phyloP scores from a whole-genome alignment of 1,140 invertebrate genomes.

The Temnothorax nylanderi region DNA sequence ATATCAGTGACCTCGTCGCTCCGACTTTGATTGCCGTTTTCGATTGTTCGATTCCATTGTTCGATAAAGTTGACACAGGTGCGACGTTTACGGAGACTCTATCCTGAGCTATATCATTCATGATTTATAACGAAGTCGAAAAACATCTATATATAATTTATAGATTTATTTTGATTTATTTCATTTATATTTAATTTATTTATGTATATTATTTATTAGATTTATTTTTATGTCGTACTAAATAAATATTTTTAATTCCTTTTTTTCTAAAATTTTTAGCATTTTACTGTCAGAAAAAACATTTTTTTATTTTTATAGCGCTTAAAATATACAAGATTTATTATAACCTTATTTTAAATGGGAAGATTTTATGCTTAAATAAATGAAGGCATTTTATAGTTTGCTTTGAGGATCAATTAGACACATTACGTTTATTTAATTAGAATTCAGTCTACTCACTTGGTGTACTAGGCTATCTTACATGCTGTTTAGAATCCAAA shows the following conservation, averaged over 20 bases:
- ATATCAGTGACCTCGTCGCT: neutral
- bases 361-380: neutral
- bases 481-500: neutral
- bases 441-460: neutral
- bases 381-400: neutral
- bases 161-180: neutral
- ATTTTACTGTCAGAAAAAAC: neutral
- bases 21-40: conserved; percentile 17
- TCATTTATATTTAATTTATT: neutral
- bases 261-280: neutral
- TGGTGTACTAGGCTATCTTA: neutral
- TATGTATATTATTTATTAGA: too few relatives aligned
- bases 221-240: too few relatives aligned
- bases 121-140: neutral
- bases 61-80: neutral
- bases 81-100: too few relatives aligned
- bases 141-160: neutral
- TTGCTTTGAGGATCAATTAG: neutral
- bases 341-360: neutral
- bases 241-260: neutral
- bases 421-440: neutral
- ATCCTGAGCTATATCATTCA: neutral
- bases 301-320: neutral
- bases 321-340: neutral
- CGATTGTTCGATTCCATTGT: neutral